Evolutionary conservation across 2,113 vertebrate species (phyloP).

Genomic region (Carassius carassius): DNA sequence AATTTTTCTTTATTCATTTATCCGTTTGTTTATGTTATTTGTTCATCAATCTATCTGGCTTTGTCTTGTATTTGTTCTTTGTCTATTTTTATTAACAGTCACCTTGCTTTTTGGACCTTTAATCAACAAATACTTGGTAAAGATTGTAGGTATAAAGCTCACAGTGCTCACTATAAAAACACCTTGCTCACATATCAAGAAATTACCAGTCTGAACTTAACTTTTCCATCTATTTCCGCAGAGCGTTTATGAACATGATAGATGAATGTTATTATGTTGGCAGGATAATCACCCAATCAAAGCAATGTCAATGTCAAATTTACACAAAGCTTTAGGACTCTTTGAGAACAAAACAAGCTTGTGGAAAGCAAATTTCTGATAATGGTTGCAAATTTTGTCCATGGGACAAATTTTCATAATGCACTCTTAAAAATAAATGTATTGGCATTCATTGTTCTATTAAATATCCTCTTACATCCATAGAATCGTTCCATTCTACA

Average conservation of each 20-base stretch:
- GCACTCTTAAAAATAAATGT: not conserved
- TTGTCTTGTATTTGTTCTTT: no score
- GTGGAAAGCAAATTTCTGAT: not conserved
- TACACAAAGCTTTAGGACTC: no score
- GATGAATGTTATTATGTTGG: not conserved
- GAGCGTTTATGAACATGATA: not conserved
- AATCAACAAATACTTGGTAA: not conserved
- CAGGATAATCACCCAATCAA: not conserved
- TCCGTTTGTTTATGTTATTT: no score
- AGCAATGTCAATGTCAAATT: not conserved
- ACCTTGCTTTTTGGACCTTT: no score
- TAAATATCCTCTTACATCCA: no score
- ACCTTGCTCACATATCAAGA: not conserved
- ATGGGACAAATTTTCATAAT: no score
- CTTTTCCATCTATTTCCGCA: not conserved
- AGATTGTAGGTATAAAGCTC: not conserved
- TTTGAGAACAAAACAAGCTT: no score
- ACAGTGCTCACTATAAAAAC: not conserved
- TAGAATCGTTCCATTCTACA: no score
- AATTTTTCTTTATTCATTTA: no score
- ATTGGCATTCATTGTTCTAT: not conserved
- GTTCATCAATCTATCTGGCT: no score
- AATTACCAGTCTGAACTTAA: not conserved
- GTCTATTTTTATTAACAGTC: no score
- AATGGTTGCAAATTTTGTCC: not conserved